phyloP scores from a whole-genome alignment of 2,113 vertebrate species.

The Oreochromis aureus region DNA sequence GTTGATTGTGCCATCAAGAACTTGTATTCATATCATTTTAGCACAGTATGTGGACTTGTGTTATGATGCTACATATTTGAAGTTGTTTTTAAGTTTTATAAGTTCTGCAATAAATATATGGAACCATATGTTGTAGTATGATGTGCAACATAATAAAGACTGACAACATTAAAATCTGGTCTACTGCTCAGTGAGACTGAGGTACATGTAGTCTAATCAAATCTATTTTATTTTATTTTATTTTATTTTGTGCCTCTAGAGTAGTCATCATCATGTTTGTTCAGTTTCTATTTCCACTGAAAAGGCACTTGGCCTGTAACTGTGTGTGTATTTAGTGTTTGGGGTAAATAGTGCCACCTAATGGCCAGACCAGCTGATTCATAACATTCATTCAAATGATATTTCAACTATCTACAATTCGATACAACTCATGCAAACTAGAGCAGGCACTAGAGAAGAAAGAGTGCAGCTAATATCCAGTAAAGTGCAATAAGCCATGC shows the following conservation, averaged over 20 bases:
- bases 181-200: background rate
- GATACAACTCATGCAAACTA: background rate
- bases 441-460: background rate
- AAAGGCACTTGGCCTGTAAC: background rate
- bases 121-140: background rate
- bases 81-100: background rate
- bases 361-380: background rate
- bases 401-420: accelerated
- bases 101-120: background rate
- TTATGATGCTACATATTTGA: background rate
- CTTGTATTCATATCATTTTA: background rate
- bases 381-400: background rate
- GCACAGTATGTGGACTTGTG: background rate
- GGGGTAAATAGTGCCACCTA: background rate
- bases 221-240: background rate
- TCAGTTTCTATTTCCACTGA: background rate
- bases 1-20: background rate
- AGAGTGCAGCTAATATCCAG: background rate
- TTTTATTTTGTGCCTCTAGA: background rate
- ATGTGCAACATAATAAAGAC: background rate
- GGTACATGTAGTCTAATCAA: background rate
- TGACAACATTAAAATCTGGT: background rate
- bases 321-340: background rate
- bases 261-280: background rate
- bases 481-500: background rate